A percentile compares a stretch with the other conserved stretches of the same genome.
These are phyloP conservation scores for Anastatus disparis DNA, from an alignment of 1,140 invertebrate genomes.

Conservation along the genomic window DNA sequence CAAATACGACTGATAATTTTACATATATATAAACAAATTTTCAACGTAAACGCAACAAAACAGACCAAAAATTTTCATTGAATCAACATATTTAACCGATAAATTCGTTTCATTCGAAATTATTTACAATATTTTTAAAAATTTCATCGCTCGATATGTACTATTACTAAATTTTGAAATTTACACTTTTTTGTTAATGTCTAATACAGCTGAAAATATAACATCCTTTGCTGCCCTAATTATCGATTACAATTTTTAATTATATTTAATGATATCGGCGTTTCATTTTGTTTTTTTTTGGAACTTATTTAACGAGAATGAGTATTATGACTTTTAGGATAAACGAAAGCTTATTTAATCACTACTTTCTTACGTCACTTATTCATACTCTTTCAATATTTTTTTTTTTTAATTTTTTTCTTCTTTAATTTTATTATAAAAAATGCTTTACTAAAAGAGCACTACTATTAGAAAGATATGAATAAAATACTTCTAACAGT, in stretches of 20 bases:
- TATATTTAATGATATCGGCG: background rate
- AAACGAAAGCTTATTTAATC: conserved; percentile 38
- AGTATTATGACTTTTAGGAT: conserved; percentile 30
- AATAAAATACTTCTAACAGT: conserved; percentile 29
- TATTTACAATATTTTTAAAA: conserved; percentile 18
- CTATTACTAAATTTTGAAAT: conserved; percentile 9
- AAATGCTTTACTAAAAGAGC: conserved; percentile 11
- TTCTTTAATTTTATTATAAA: too few relatives aligned
- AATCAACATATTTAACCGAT: background rate
- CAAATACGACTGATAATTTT: background rate
- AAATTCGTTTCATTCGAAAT: conserved; percentile 2
- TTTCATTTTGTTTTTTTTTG: conserved; percentile 1
- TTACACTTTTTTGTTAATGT: conserved; percentile 12
- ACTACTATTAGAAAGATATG: conserved; percentile 3
- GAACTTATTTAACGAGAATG: conserved; percentile 15
- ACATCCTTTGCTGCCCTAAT: background rate
- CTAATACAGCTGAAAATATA: background rate
- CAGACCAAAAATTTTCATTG: conserved; percentile 16
- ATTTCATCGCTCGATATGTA: background rate
- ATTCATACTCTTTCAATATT: background rate
- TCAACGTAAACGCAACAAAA: conserved; percentile 2
- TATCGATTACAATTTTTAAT: background rate
- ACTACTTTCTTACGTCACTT: conserved; percentile 8
- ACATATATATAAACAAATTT: conserved; percentile 15
- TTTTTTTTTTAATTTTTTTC: background rate